A percentile compares a stretch with the other conserved stretches of the same genome.
Conservation (phyloP, 35 echinoderm and acorn worm species). For the Lytechinus variegatus region DNA sequence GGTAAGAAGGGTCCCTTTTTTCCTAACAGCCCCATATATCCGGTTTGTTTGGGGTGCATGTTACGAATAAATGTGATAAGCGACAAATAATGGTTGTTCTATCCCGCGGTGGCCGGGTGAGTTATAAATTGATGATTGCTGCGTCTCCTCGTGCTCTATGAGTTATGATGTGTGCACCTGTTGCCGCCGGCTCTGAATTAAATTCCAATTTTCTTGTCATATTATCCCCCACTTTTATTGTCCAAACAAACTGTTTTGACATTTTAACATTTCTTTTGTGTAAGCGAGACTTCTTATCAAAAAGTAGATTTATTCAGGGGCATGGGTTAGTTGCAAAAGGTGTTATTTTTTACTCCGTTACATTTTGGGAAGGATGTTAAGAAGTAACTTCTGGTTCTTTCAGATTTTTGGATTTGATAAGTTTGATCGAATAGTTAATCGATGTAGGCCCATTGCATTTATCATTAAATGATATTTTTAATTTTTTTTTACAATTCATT, state of each 20-base stretch:
- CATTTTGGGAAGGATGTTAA: neutral
- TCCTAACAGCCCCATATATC: neutral
- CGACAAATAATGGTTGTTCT: neutral
- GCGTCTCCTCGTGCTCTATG: neutral
- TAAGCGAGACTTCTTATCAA: neutral
- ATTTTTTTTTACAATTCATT: no score
- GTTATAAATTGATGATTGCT: neutral
- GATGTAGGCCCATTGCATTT: no score
- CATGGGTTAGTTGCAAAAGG: neutral
- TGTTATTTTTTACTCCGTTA: neutral
- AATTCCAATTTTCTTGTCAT: conserved; percentile 20
- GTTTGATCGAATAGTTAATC: no score
- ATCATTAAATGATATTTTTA: no score
- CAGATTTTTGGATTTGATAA: no score
- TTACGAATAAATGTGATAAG: neutral
- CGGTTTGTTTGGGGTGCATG: neutral
- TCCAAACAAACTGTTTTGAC: conserved; percentile 4
- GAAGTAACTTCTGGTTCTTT: no score
- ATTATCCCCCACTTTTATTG: conserved; percentile 6
- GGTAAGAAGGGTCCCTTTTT: no score
- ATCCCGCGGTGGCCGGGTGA: neutral
- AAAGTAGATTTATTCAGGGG: neutral
- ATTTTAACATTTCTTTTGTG: neutral
- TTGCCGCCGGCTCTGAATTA: neutral
- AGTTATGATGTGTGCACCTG: neutral